Percentiles rank a stretch among this genome's conserved stretches.
Evolutionary conservation across 2,113 vertebrate genomes (phyloP).

Genomic region (Polypterus bichir): DNA sequence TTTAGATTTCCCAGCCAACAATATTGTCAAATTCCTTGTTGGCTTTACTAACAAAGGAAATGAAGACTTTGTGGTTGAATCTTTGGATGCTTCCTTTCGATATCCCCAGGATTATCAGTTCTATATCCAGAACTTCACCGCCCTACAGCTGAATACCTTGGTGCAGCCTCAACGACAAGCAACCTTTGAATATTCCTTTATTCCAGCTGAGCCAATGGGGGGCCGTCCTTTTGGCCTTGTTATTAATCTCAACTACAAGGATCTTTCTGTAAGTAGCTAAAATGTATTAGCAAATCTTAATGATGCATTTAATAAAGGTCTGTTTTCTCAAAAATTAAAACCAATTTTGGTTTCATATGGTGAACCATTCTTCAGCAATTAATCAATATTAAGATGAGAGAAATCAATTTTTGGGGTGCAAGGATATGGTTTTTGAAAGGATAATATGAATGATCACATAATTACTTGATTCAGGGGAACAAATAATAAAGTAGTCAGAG

Average conservation of each 20-base stretch:
- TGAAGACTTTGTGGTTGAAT: constrained; percentile 85
- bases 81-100: constrained; percentile 90
- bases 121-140: constrained; percentile 98
- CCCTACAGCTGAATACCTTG: constrained; percentile 72
- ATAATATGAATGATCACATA: too few relatives aligned
- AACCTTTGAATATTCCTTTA: constrained; percentile 95
- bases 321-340: too few relatives aligned
- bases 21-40: constrained; percentile 92
- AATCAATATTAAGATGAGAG: too few relatives aligned
- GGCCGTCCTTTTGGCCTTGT: constrained; percentile 88
- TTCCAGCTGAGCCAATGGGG: constrained; percentile 93
- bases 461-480: too few relatives aligned
- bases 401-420: too few relatives aligned
- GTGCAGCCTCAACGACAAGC: constrained; percentile 81
- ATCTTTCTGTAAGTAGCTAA: constrained; percentile 57
- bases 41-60: constrained; percentile 91
- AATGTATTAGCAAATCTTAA: neutral
- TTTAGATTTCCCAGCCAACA: constrained; percentile 89
- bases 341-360: too few relatives aligned
- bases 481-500: too few relatives aligned
- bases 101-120: constrained; percentile 98
- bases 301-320: too few relatives aligned
- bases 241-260: constrained; percentile 96
- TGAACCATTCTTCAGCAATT: too few relatives aligned
- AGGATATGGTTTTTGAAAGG: too few relatives aligned